Conservation (phyloP, 2,888 invertebrate species). For the Atherix ibis region DNA sequence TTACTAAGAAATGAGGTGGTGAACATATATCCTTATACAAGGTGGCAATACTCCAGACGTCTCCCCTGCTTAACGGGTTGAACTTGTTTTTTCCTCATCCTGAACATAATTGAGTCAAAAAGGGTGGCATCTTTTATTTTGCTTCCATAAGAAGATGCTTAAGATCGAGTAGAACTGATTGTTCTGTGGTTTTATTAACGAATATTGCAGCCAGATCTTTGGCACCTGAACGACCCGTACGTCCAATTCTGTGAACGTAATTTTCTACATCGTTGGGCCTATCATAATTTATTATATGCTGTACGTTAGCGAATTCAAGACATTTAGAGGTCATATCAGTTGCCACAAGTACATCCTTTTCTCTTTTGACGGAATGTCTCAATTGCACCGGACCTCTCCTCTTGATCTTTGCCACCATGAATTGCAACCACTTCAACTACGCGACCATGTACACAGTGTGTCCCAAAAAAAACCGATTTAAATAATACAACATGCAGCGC, state of each 20-base stretch:
- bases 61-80: no score
- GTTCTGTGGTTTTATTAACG: slow-evolving; percentile 86
- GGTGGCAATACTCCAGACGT: no score
- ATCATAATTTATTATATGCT: slow-evolving; percentile 98
- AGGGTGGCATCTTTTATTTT: slow-evolving; percentile 84
- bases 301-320: slow-evolving; percentile 91
- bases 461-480: no score
- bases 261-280: slow-evolving; percentile 99
- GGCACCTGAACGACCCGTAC: slow-evolving; percentile 82
- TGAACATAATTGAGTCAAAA: slow-evolving; percentile 75
- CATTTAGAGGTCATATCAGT: slow-evolving; percentile 99
- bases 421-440: slow-evolving; percentile 98
- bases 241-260: slow-evolving; percentile 58
- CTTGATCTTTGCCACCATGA: slow-evolving; percentile 98
- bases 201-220: slow-evolving; percentile 93
- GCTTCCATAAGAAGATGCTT: slow-evolving; percentile 92
- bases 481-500: no score
- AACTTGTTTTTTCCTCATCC: slow-evolving; percentile 84
- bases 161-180: slow-evolving; percentile 84
- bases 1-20: no score
- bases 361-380: slow-evolving; percentile 79
- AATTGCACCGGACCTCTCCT: slow-evolving; percentile 86
- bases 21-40: no score
- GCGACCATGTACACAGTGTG: no score
- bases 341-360: slow-evolving; percentile 95